Evolutionary conservation across 1,140 invertebrate genomes (phyloP).

Genomic region (Akabosia matsudoensis): DNA sequence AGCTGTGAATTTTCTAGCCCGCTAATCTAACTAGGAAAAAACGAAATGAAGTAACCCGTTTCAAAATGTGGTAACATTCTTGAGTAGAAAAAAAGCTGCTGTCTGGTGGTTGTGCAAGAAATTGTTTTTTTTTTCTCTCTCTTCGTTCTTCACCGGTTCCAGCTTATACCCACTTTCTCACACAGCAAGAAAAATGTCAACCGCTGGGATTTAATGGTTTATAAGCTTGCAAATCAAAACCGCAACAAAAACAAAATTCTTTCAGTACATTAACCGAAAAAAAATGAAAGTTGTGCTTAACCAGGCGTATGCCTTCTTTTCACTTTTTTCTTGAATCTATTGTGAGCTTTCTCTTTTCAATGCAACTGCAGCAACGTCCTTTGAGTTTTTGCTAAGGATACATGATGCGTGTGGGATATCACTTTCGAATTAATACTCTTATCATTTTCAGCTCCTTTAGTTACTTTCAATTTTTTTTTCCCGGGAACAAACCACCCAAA

Average conservation of each 20-base stretch:
- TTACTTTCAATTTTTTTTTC: too few species aligned
- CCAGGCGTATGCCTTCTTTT: conserved; percentile 11
- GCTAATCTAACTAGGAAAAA: too few species aligned
- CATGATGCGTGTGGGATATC: too few species aligned
- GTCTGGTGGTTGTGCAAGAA: too few species aligned
- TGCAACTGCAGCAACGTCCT: not conserved
- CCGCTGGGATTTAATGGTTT: conserved; percentile 20
- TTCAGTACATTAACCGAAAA: conserved; percentile 6
- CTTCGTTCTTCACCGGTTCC: not conserved
- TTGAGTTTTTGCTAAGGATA: too few species aligned
- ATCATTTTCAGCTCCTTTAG: too few species aligned
- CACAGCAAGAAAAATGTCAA: not conserved
- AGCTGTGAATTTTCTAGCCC: too few species aligned
- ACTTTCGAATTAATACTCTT: too few species aligned
- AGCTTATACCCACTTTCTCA: not conserved
- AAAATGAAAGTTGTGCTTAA: conserved; percentile 23
- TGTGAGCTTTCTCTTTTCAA: not conserved
- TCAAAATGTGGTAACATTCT: too few species aligned
- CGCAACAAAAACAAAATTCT: conserved; percentile 15
- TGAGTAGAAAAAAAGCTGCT: too few species aligned
- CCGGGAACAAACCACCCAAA: too few species aligned
- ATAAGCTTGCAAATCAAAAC: conserved; percentile 16
- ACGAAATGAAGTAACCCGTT: too few species aligned
- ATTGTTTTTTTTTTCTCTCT: not conserved
- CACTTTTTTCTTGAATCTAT: not conserved